Base-by-base conservation (phyloP, 2,888 invertebrate genomes). In the Odontocerum albicorne region DNA sequence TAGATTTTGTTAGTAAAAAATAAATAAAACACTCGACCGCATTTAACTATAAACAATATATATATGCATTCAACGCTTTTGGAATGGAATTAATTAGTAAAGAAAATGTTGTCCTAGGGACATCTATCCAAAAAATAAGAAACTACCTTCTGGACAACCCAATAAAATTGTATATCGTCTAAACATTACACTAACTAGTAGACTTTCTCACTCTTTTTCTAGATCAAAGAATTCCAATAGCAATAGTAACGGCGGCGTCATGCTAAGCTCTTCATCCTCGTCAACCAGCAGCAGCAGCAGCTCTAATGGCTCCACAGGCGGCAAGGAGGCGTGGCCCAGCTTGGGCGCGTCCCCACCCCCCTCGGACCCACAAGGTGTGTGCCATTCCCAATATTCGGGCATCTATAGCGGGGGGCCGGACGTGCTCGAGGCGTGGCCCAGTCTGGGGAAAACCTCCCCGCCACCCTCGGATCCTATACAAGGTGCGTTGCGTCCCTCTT, bases 241-340 rank as follows among this genome's bases (percentile, higher is more conserved):
- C 45, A 44, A 46, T 46, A 33, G 51, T 10, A 27, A 33, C 33
- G 47, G 40, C 8, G 56, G 56, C 4, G 43, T 56, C 17, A 47
- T 57, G 57, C 49, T 52, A 10, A 58, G 57, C 15, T 55, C 60
- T 7, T 50, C 54, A 13, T 50, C 51, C 27, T 38, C 45, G n/a
- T 51, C 57, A 62, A 35, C 27, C 17, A 40, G 31, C 31, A 36
- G 33, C 12, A 38, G 54, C 42, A 40, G 19, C 7, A 38, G 43
- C 1, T 63, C 60, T 47, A 63, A 63, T 50, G 64, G 65, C 39
- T 59, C 65, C 32, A 64, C 62, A 51, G 44, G 59, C 62, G 54
- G 61, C 64, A 88, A 88, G 72, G 89, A 88, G 67, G 87, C 88
- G 62, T 88, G 88, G 88, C 88, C 88, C 44, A 83, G 83, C 64